phyloP scores from a whole-genome alignment of 64 coral and sea anemone genomes.

The Porites australiensis region DNA sequence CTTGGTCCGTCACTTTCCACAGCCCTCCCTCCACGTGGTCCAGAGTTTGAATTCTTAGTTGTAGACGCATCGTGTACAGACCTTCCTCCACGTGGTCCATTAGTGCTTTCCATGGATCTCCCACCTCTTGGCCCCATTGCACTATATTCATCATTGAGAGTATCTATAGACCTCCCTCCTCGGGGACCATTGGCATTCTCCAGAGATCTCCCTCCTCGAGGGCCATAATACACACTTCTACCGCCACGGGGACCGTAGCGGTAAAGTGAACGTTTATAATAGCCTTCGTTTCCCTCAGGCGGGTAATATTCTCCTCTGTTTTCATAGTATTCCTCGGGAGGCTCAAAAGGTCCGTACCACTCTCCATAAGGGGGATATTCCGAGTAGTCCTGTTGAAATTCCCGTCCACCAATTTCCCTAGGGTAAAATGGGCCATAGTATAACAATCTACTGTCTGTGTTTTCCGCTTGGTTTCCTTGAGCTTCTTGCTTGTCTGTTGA shows the following conservation, averaged over 20 bases:
- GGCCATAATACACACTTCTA: constrained; percentile 48
- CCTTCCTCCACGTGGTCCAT: constrained; percentile 55
- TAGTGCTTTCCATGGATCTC: constrained; percentile 8
- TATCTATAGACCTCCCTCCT: constrained; percentile 43
- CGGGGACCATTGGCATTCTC: constrained; percentile 20
- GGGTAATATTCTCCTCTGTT: not conserved
- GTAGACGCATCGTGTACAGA: constrained; percentile 1
- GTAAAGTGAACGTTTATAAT: constrained; percentile 33
- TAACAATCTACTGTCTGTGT: not conserved
- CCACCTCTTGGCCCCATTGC: constrained; percentile 49
- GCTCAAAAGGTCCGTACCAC: constrained; percentile 36
- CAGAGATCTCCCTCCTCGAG: constrained; percentile 57
- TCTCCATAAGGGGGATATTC: constrained; percentile 17
- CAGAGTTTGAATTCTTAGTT: constrained; percentile 22
- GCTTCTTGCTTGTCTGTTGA: not conserved
- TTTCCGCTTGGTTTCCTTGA: not conserved
- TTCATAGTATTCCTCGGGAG: constrained; percentile 21
- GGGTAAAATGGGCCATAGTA: constrained; percentile 50
- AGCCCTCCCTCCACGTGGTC: constrained; percentile 8
- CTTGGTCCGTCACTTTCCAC: not conserved
- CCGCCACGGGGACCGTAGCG: constrained; percentile 54
- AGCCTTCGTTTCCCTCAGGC: not conserved
- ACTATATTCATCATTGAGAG: not conserved
- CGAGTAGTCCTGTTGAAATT: constrained; percentile 30
- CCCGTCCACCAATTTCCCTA: not conserved